These are phyloP conservation scores for Hydrozoanthus gracilis DNA, from an alignment of 92 coral and sea anemone species.

Conservation along the genomic window DNA sequence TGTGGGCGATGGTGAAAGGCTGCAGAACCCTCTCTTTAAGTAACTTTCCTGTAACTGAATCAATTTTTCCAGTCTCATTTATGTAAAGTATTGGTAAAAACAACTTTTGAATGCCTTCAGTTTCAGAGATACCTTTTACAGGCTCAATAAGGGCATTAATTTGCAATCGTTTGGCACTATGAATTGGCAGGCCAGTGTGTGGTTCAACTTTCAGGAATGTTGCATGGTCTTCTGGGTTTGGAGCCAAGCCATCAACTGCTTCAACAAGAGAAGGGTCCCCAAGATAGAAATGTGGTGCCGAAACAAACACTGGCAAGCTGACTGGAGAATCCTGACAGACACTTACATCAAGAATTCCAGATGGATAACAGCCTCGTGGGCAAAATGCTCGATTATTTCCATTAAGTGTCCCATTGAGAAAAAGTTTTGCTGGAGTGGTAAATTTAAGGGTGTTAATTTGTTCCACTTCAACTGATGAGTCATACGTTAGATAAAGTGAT, in stretches of 20 bases:
- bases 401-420: conserved; percentile 70
- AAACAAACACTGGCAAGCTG: conserved; percentile 77
- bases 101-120: conserved; percentile 56
- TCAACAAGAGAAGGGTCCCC: conserved; percentile 72
- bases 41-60: conserved; percentile 62
- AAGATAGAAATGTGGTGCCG: conserved; percentile 93
- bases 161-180: conserved; percentile 84
- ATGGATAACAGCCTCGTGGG: conserved; percentile 74
- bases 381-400: conserved; percentile 87
- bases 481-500: conserved; percentile 73
- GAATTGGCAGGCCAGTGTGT: conserved; percentile 81
- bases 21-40: conserved; percentile 72
- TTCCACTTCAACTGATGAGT: conserved; percentile 31
- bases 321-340: conserved; percentile 84
- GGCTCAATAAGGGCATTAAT: conserved; percentile 81
- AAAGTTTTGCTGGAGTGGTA: conserved; percentile 69
- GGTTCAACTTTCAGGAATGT: conserved; percentile 85
- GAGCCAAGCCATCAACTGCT: conserved; percentile 76
- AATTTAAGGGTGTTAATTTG: conserved; percentile 77
- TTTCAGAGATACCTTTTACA: conserved; percentile 57
- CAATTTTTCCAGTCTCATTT: conserved; percentile 80
- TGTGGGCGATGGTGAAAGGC: conserved; percentile 72
- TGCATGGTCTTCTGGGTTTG: conserved; percentile 82
- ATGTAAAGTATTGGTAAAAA: conserved; percentile 82
- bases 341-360: conserved; percentile 85